Evolutionary conservation across 2,113 vertebrate genomes (phyloP).

Genomic region (Lycaon pictus): DNA sequence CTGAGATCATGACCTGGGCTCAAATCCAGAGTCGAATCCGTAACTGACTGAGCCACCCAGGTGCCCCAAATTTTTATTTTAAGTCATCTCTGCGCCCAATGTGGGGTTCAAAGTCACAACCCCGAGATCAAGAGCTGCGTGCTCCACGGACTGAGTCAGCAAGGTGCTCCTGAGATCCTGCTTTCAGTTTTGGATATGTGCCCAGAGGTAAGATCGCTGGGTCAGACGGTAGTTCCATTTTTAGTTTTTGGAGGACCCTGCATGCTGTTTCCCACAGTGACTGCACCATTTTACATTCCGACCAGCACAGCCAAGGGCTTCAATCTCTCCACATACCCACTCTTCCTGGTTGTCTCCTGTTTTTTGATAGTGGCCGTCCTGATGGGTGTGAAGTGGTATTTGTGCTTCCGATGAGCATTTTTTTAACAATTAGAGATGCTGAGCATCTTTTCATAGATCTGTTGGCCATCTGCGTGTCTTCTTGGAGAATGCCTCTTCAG

Average conservation of each 20-base stretch:
- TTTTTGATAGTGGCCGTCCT: background rate
- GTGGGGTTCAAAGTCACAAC: background rate
- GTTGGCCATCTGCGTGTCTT: background rate
- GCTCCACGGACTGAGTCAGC: no score
- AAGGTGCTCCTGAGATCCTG: background rate
- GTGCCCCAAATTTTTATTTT: no score
- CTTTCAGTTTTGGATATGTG: background rate
- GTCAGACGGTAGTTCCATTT: background rate
- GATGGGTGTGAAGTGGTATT: background rate
- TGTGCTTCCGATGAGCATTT: background rate
- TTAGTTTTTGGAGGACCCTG: background rate
- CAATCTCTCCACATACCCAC: background rate
- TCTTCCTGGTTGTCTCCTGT: accelerated
- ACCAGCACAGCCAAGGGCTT: background rate
- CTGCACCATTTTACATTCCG: background rate
- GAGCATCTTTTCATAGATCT: no score
- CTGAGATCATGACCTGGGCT: background rate
- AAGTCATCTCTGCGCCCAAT: background rate
- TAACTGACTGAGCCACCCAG: background rate
- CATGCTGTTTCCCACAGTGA: background rate
- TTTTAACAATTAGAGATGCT: background rate
- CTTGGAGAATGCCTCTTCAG: background rate
- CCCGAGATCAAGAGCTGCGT: background rate
- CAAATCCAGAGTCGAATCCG: background rate
- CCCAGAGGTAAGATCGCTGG: background rate